Conservation (phyloP, 2,888 invertebrate genomes). For the Melolontha melolontha region DNA sequence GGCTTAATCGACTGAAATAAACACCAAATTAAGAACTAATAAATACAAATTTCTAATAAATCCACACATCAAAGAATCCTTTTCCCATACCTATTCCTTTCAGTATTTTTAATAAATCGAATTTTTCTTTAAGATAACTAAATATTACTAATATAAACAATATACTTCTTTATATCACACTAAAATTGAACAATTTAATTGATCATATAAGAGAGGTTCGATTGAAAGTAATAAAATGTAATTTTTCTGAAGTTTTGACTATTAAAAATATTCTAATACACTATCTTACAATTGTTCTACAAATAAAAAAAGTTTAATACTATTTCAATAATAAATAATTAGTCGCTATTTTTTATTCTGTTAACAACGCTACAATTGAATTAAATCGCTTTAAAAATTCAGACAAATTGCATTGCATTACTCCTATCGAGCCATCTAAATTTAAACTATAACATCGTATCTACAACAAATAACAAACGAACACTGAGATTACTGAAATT, state of each 20-base stretch:
- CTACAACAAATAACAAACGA: constrained; percentile 34
- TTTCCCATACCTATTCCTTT: constrained; percentile 8
- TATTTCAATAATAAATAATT: too few relatives aligned
- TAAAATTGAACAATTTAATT: constrained; percentile 35
- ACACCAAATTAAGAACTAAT: constrained; percentile 5
- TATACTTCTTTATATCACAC: constrained; percentile 33
- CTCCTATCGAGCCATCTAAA: background rate
- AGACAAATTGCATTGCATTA: too few relatives aligned
- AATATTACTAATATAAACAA: constrained; percentile 25
- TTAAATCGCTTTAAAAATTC: too few relatives aligned
- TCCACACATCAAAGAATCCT: background rate
- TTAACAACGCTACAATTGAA: too few relatives aligned
- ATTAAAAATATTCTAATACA: background rate
- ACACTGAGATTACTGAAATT: constrained; percentile 52
- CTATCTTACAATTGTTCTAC: too few relatives aligned
- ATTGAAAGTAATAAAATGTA: constrained; percentile 9
- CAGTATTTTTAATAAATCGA: background rate
- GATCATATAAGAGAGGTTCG: constrained; percentile 10
- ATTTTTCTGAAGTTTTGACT: background rate
- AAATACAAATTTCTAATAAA: constrained; percentile 1
- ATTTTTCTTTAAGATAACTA: constrained; percentile 12
- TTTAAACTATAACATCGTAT: constrained; percentile 29
- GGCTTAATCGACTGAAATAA: constrained; percentile 3
- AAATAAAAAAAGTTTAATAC: background rate
- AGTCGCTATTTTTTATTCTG: too few relatives aligned